Percentiles rank a stretch among this genome's conserved stretches.
phyloP scores from a whole-genome alignment of 35 echinoderm and acorn worm genomes.

The Strongylocentrotus purpuratus region DNA sequence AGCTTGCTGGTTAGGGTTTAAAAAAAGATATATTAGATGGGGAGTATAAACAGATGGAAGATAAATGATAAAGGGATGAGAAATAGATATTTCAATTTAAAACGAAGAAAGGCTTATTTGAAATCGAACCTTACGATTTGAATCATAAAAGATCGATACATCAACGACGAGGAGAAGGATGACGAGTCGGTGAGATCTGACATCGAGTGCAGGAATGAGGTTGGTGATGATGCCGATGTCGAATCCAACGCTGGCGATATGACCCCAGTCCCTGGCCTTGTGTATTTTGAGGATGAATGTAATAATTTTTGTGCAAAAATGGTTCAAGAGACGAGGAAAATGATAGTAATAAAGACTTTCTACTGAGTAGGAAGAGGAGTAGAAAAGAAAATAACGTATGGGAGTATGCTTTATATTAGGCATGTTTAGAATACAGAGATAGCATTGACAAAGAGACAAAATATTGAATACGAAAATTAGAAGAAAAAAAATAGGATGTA shows the following conservation, averaged over 20 bases:
- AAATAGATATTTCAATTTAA: not conserved
- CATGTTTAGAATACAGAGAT: too few species aligned
- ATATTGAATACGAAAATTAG: too few species aligned
- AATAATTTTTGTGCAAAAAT: not conserved
- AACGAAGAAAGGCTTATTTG: not conserved
- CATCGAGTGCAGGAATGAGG: not conserved
- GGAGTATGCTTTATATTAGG: too few species aligned
- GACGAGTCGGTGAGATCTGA: not conserved
- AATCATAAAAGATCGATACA: not conserved
- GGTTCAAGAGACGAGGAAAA: not conserved
- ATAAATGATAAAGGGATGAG: too few species aligned
- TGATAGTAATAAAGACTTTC: too few species aligned
- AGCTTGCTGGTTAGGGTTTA: too few species aligned
- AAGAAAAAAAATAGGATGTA: too few species aligned
- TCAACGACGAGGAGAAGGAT: not conserved
- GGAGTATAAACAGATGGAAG: not conserved
- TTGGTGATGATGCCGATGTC: not conserved
- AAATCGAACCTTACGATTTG: not conserved
- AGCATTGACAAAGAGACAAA: too few species aligned
- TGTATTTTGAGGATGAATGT: not conserved
- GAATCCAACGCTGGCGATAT: not conserved
- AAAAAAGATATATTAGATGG: not conserved
- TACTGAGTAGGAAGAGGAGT: too few species aligned
- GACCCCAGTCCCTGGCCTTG: not conserved
- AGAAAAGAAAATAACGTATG: too few species aligned